Base-by-base conservation (phyloP, 1,140 invertebrate genomes). In the Tetramorium alpestre region DNA sequence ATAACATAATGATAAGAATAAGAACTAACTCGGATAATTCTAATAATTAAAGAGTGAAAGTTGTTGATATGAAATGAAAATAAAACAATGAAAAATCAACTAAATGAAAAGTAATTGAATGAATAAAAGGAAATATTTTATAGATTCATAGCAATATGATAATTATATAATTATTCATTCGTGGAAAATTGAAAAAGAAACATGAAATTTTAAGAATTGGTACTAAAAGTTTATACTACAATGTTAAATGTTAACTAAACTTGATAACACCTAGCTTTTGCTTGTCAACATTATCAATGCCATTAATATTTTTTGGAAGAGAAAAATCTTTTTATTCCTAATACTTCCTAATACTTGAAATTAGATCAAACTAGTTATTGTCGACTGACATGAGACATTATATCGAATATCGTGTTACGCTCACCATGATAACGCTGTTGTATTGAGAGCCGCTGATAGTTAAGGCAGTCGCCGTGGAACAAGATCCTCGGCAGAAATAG, bases 401-500 rank as follows among this genome's bases (percentile, higher is more conserved):
- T 25, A 33, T 38, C 44, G 6, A 64, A 67, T 51, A n/a, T 1
- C 22, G 4, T 41, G 7, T 60, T 47, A 8, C 11, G 96, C 96
- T 94, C 92, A 98, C 97, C 94, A 96, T 96, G 91, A 98, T 96
- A 87, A 98, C 96, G 89, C 97, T 96, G 92, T 96, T 97, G 92
- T 98, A 97, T 86, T 96, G 96, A 49, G 96, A 96, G 4, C 96
- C 96, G 75, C 96, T 96, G 49, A 96, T 94, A 0, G 97, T 96
- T 2, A 97, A 95, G 13, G 97, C 96, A 1, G 97, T 96, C 4
- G 97, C 97, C 0, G 96, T 96, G 0, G 96, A 95, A 92, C 98
- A 98, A 6, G 97, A 97, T 0, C 98, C 98, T 49, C 97, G 97
- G 90, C 98, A 98, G 94, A 98, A 98, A 94, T 98, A 98, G 0